Evolutionary conservation across 2,113 vertebrate species (phyloP).

Genomic region (Aix galericulata): DNA sequence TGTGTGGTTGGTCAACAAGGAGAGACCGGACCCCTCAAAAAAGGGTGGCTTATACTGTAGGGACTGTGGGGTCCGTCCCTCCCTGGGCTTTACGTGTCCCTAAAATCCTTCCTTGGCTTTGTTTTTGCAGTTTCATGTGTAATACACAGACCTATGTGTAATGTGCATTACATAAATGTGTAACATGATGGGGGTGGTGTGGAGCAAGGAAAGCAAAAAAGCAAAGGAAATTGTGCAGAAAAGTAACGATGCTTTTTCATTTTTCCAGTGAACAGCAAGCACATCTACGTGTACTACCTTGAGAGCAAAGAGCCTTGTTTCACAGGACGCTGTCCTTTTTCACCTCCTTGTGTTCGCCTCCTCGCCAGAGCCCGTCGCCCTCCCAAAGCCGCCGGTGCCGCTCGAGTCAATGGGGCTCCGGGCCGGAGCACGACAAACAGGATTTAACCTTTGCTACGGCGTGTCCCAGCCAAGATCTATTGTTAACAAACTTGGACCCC

Average conservation of each 20-base stretch:
- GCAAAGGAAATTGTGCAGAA: not conserved
- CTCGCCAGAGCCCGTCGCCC: not conserved
- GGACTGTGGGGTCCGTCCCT: not conserved
- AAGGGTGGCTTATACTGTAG: not conserved
- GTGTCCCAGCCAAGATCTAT: conserved; percentile 61
- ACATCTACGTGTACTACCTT: not conserved
- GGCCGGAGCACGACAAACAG: conserved; percentile 31
- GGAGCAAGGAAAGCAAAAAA: too few relatives aligned
- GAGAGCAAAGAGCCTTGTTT: not conserved
- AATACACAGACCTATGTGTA: not conserved
- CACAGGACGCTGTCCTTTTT: not conserved
- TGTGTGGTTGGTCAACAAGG: not conserved
- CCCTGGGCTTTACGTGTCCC: not conserved
- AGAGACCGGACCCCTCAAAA: not conserved
- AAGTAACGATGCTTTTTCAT: not conserved
- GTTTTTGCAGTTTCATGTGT: not conserved
- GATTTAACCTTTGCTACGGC: conserved; percentile 60
- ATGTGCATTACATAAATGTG: not conserved
- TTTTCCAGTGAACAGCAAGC: not conserved
- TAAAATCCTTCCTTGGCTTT: not conserved
- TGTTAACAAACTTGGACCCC: conserved; percentile 56
- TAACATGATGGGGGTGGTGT: not conserved
- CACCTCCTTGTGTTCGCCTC: not conserved
- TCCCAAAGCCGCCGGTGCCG: rapidly evolving
- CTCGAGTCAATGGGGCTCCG: not conserved